phyloP scores from a whole-genome alignment of 2,888 invertebrate genomes.

The Troglohyphantes excavatus region DNA sequence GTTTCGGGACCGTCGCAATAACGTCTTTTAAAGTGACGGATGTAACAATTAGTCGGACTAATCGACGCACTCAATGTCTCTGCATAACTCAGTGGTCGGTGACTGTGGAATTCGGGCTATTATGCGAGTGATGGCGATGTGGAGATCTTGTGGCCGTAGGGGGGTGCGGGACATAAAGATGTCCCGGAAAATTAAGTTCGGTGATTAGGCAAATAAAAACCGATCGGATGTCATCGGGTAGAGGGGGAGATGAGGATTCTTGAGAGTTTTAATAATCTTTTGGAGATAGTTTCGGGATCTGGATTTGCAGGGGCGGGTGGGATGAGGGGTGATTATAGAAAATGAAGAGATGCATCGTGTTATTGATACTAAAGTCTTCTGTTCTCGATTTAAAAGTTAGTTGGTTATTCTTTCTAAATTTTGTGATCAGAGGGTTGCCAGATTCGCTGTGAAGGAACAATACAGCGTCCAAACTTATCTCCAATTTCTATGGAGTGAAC shows the following conservation, averaged over 20 bases:
- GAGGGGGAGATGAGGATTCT: not conserved
- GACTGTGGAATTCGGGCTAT: conserved; percentile 51
- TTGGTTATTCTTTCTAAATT: too few species aligned
- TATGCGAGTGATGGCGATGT: conserved; percentile 52
- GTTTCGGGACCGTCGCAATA: conserved; percentile 41
- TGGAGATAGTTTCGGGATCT: not conserved
- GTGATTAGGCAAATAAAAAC: conserved; percentile 42
- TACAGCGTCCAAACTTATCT: too few species aligned
- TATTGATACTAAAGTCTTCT: too few species aligned
- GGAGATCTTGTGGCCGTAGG: not conserved
- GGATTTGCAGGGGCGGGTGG: not conserved
- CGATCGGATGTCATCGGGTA: conserved; percentile 4
- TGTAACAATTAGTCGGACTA: conserved; percentile 73
- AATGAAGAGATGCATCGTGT: too few species aligned
- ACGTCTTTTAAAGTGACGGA: conserved; percentile 73
- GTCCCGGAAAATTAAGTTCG: conserved; percentile 46
- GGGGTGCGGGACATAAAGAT: conserved; percentile 37
- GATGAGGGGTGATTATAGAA: not conserved
- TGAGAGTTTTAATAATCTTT: conserved; percentile 43
- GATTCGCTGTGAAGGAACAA: too few species aligned
- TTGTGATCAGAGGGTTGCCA: too few species aligned
- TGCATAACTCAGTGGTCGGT: conserved; percentile 53
- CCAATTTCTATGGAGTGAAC: too few species aligned
- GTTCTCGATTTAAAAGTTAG: too few species aligned
- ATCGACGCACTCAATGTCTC: conserved; percentile 61